phyloP scores from a whole-genome alignment of 2,113 vertebrate species.

The Notothenia rossii region DNA sequence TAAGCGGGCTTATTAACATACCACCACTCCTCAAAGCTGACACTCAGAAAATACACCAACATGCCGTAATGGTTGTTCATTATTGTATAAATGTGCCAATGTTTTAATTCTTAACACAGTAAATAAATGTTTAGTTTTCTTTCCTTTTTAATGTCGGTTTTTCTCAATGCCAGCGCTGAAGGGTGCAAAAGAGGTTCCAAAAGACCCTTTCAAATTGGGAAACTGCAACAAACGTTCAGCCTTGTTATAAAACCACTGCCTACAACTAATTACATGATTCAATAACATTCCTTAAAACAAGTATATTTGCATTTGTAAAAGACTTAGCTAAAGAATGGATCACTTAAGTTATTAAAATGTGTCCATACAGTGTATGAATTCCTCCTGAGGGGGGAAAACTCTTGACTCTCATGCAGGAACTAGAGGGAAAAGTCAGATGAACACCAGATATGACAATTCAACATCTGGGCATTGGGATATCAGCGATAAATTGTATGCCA shows the following conservation, averaged over 20 bases:
- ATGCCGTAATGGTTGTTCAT: background rate
- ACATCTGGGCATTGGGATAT: background rate
- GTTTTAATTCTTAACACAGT: background rate
- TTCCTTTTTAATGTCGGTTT: background rate
- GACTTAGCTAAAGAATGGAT: background rate
- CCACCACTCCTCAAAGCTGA: constrained; percentile 42
- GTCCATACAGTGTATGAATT: too few relatives aligned
- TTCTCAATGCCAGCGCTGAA: background rate
- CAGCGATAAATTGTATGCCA: background rate
- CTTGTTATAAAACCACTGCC: background rate
- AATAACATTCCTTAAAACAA: background rate
- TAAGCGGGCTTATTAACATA: constrained; percentile 45
- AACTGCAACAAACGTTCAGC: background rate
- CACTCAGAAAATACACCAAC: constrained; percentile 36
- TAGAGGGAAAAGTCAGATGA: background rate
- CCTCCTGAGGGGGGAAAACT: background rate
- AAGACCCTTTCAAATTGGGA: background rate
- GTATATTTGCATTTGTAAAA: background rate
- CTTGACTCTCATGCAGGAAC: background rate
- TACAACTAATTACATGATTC: background rate
- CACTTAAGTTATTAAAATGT: background rate
- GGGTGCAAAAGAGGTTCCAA: background rate
- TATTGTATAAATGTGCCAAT: constrained; percentile 17
- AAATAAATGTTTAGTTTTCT: background rate
- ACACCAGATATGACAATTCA: background rate